phyloP scores from a whole-genome alignment of 2,888 invertebrate species.

The Agapostemon virescens region DNA sequence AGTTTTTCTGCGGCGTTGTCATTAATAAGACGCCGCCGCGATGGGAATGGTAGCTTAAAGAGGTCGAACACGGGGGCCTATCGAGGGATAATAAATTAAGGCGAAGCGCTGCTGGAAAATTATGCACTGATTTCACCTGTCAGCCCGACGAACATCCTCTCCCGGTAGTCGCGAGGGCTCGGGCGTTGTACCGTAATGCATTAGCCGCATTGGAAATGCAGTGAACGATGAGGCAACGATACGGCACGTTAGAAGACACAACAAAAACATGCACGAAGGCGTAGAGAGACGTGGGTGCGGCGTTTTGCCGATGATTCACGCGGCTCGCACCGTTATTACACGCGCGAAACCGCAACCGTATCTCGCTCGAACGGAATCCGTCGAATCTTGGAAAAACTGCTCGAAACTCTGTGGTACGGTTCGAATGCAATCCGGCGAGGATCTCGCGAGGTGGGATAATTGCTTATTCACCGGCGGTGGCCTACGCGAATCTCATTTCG shows the following conservation, averaged over 20 bases:
- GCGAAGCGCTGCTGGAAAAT: conserved; percentile 5
- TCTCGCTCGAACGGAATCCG: conserved; percentile 25
- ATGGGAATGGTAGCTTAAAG: not conserved
- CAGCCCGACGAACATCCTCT: not conserved
- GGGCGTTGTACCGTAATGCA: conserved; percentile 50
- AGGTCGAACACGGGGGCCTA: not conserved
- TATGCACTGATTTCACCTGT: conserved; percentile 48
- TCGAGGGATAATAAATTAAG: conserved; percentile 6
- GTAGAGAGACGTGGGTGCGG: conserved; percentile 61
- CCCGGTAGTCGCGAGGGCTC: conserved; percentile 3
- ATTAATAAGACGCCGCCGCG: not conserved
- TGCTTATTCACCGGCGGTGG: conserved; percentile 38
- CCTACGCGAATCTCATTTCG: conserved; percentile 70
- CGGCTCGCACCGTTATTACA: conserved; percentile 70
- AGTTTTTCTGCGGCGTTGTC: not conserved
- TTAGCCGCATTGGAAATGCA: conserved; percentile 65
- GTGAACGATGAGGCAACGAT: conserved; percentile 49
- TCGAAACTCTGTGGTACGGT: no score
- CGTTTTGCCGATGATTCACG: conserved; percentile 71
- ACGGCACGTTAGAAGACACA: conserved; percentile 55
- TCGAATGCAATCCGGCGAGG: conserved; percentile 11
- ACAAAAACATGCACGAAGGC: conserved; percentile 61
- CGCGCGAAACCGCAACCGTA: conserved; percentile 42
- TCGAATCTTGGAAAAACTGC: conserved; percentile 29
- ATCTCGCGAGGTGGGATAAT: conserved; percentile 26